These are phyloP conservation scores for Aphidius ervi DNA, from an alignment of 1,140 invertebrate species.

Conservation along the genomic window DNA sequence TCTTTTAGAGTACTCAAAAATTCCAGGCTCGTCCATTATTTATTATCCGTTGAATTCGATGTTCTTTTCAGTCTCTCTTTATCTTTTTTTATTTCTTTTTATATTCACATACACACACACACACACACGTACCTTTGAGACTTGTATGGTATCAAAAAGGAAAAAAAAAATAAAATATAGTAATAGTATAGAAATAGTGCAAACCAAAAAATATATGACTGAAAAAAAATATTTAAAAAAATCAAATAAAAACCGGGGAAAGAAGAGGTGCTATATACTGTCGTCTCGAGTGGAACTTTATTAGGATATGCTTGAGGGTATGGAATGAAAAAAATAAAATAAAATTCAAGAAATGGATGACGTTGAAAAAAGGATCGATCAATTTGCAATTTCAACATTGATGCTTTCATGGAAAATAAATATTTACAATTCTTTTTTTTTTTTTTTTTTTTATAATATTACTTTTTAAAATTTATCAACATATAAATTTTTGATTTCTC, in stretches of 20 bases:
- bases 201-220: slow-evolving; percentile 23
- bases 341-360: slow-evolving; percentile 7
- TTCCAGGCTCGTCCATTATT: slow-evolving; percentile 33
- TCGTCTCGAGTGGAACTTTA: slow-evolving; percentile 36
- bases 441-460: no score
- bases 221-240: slow-evolving; percentile 11
- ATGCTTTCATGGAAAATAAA: slow-evolving; percentile 37
- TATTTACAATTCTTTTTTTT: slow-evolving; percentile 22
- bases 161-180: no score
- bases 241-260: not conserved
- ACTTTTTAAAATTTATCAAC: no score
- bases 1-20: slow-evolving; percentile 16
- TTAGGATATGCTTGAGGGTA: slow-evolving; percentile 27
- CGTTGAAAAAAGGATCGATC: slow-evolving; percentile 31
- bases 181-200: slow-evolving; percentile 19
- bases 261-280: slow-evolving; percentile 34
- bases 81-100: no score
- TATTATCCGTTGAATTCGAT: slow-evolving; percentile 29
- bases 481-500: no score
- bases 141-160: no score
- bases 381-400: slow-evolving; percentile 41
- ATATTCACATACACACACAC: no score
- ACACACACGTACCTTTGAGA: no score
- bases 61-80: not conserved
- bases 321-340: not conserved